Evolutionary conservation across 2,888 invertebrate genomes (phyloP).

Genomic region (Cerceris rybyensis): DNA sequence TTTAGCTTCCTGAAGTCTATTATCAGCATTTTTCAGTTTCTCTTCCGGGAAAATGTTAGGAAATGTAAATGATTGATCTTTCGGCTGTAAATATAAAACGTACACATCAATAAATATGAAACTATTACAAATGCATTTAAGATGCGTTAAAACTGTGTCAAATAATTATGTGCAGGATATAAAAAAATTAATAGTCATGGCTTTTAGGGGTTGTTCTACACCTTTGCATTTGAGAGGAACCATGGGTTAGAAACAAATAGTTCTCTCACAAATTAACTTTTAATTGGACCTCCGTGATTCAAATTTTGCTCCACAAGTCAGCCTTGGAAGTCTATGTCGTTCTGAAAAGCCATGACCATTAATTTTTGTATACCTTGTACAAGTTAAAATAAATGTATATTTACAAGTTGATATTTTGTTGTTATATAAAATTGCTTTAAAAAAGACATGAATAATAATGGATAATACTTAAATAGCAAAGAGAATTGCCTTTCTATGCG

Average conservation of each 20-base stretch:
- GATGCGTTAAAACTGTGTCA: not conserved
- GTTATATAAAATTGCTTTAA: not conserved
- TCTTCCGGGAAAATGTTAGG: slow-evolving; percentile 87
- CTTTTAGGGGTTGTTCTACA: too few species aligned
- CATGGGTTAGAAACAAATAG: too few species aligned
- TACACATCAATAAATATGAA: not conserved
- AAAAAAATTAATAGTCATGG: too few species aligned
- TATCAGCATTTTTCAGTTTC: slow-evolving; percentile 84
- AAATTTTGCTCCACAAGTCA: too few species aligned
- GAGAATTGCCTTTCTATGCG: not conserved
- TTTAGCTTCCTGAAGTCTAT: slow-evolving; percentile 86
- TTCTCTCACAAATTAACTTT: too few species aligned
- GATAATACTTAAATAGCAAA: not conserved
- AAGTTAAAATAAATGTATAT: too few species aligned
- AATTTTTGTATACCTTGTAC: too few species aligned
- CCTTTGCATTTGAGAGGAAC: too few species aligned
- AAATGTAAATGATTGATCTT: slow-evolving; percentile 88
- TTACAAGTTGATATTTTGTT: not conserved
- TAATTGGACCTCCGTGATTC: too few species aligned
- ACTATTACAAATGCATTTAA: not conserved
- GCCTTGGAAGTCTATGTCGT: too few species aligned
- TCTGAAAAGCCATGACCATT: too few species aligned
- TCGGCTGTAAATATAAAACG: slow-evolving; percentile 85
- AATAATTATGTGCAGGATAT: not conserved
- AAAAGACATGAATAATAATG: not conserved